Base-by-base conservation (phyloP, 2,113 vertebrate species). In the Phyllopteryx taeniolatus region DNA sequence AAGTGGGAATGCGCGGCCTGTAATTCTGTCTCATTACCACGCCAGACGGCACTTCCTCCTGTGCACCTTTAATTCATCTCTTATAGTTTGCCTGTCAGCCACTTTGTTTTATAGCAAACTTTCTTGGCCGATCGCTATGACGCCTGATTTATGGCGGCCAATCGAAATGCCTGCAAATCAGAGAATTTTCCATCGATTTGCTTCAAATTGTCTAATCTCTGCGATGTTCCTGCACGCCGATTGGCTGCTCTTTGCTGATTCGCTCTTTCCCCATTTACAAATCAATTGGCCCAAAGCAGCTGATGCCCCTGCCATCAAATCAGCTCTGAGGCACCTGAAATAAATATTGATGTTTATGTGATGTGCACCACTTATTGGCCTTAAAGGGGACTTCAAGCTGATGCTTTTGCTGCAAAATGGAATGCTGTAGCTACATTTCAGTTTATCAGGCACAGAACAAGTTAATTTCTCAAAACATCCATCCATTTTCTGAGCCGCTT, bases 101-200 rank as follows among this genome's bases (percentile, higher is more conserved):
- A 85, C 83, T 93, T 95, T 98, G 96, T 95, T 99, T 98, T 98
- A 98, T 96, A 90, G 94, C 92, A 89, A 94, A 94, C 94, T 96
- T 96, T 97, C 93, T 93, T 91, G 90, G 90, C 83, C 91, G 93
- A 95, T 95, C 91, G 93, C 95, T 94, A 96, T 94, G 89, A 93
- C 92, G 81, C 68, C 81, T 96, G 97, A 98, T 97, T 98, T 95
- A 98, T 93, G 90, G 94, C 85, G 59, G 82, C 86, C 87, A 94
- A 96, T 96, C 92, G 95, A 95, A 89, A 47, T 79, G 79, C 91
- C 92, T 94, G 94, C 97, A 98, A 98, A 96, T 98, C 96, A 96
- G 91, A 89, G 95, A 97, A 98, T 98, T 98, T 96, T 96, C 93
- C 94, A 99, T 99, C 96, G 98, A 99, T 98, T 96, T 94, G 49